These are phyloP conservation scores for Acestrorhynchus altus DNA, from an alignment of 2,797 vertebrate species.

Conservation along the genomic window DNA sequence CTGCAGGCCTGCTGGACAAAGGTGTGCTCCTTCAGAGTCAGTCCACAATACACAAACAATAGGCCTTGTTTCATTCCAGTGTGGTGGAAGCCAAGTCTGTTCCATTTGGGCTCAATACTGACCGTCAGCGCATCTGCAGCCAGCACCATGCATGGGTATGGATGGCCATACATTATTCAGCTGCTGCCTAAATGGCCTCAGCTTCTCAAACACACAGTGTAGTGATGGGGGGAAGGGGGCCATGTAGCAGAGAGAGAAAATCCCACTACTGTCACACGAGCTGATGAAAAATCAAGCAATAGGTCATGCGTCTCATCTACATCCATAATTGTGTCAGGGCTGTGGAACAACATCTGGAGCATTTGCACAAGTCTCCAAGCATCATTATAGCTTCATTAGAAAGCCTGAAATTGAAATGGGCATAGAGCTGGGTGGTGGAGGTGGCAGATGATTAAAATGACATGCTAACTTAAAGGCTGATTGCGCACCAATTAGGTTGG, in stretches of 20 bases:
- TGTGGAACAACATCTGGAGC: slow-evolving; percentile 49
- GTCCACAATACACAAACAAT: slow-evolving; percentile 33
- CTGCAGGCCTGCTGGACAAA: neutral
- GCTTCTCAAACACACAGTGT: slow-evolving; percentile 44
- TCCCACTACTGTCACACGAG: slow-evolving; percentile 41
- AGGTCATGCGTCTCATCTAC: slow-evolving; percentile 50
- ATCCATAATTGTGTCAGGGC: slow-evolving; percentile 54
- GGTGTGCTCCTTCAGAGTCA: neutral
- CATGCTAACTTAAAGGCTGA: slow-evolving; percentile 45
- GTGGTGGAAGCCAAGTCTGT: slow-evolving; percentile 38
- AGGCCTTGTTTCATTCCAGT: slow-evolving; percentile 23
- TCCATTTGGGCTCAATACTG: slow-evolving; percentile 49
- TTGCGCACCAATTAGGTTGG: slow-evolving; percentile 32
- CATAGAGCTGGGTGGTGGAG: slow-evolving; percentile 31
- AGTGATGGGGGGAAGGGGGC: neutral
- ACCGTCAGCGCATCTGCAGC: slow-evolving; percentile 41
- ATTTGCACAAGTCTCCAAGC: slow-evolving; percentile 42
- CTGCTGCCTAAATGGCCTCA: slow-evolving; percentile 49
- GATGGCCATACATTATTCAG: slow-evolving; percentile 62
- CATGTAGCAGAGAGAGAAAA: slow-evolving; percentile 54
- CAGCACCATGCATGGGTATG: slow-evolving; percentile 49
- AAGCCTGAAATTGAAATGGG: slow-evolving; percentile 50
- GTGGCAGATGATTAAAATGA: slow-evolving; percentile 49
- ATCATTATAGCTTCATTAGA: slow-evolving; percentile 45
- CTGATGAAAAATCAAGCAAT: slow-evolving; percentile 48